phyloP scores from a whole-genome alignment of 2,113 vertebrate species.

The Paralichthys olivaceus region DNA sequence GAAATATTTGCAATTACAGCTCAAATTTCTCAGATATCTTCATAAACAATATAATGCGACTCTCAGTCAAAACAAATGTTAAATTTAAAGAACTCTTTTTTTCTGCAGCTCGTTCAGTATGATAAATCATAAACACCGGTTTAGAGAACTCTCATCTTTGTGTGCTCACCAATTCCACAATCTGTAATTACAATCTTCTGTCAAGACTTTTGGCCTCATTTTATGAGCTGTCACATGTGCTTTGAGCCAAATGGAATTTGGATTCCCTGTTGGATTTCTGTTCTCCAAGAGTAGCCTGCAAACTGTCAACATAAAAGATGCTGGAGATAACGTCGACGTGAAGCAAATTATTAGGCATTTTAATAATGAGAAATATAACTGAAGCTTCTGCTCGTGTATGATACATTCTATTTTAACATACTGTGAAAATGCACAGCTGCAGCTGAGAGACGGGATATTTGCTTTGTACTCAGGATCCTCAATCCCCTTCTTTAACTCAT shows the following conservation, averaged over 20 bases:
- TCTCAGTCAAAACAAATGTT: conserved; percentile 3
- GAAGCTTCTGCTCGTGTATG: conserved; percentile 11
- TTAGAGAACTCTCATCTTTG: conserved; percentile 1
- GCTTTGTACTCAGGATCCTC: conserved; percentile 7
- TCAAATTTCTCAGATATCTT: conserved; percentile 15
- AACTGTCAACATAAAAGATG: conserved; percentile 6
- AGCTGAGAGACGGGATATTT: conserved; percentile 19
- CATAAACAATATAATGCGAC: not conserved
- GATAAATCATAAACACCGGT: conserved; percentile 15
- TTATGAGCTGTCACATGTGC: conserved; percentile 39
- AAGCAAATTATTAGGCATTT: not conserved
- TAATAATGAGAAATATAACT: conserved; percentile 3
- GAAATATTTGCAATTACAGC: conserved; percentile 15
- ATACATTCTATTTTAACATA: not conserved
- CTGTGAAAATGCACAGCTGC: conserved; percentile 7
- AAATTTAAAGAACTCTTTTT: conserved; percentile 35
- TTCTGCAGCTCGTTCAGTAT: conserved; percentile 15
- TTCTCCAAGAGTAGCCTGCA: not conserved
- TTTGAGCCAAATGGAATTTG: conserved; percentile 30
- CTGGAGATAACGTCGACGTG: conserved; percentile 20
- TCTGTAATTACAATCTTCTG: conserved; percentile 36
- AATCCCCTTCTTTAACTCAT: not conserved
- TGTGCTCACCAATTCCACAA: conserved; percentile 27
- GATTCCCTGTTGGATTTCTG: conserved; percentile 18
- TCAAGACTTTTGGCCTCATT: conserved; percentile 38